These are phyloP conservation scores for Dasysyrphus albostriatus DNA, from an alignment of 2,888 invertebrate species.

Conservation along the genomic window DNA sequence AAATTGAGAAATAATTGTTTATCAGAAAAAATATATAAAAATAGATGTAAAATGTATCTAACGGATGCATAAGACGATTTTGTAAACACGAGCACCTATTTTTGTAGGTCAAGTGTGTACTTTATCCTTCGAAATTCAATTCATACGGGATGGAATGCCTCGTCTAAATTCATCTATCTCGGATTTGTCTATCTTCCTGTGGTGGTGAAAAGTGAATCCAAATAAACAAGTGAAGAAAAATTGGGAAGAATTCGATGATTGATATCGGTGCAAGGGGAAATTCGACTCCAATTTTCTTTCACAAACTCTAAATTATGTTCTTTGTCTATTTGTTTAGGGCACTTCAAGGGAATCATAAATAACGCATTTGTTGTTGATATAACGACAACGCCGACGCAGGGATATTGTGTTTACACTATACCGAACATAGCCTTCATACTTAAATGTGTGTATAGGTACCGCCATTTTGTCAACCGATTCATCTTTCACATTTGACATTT, in stretches of 20 bases:
- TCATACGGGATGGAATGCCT: not conserved
- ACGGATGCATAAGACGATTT: constrained; percentile 41
- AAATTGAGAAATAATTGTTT: constrained; percentile 40
- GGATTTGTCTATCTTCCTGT: constrained; percentile 32
- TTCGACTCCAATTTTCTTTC: constrained; percentile 10
- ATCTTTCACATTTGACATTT: constrained; percentile 57
- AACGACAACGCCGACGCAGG: not conserved
- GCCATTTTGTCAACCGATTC: constrained; percentile 29
- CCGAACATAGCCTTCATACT: not conserved
- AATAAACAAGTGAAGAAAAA: constrained; percentile 53
- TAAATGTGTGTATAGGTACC: not conserved
- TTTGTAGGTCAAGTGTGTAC: constrained; percentile 68
- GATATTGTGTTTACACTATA: constrained; percentile 1
- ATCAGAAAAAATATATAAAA: constrained; percentile 14
- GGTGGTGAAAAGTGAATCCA: constrained; percentile 61
- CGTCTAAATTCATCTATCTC: constrained; percentile 6
- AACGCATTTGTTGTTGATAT: constrained; percentile 40
- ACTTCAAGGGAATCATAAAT: constrained; percentile 50
- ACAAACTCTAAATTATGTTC: constrained; percentile 16
- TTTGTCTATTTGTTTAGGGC: constrained; percentile 62
- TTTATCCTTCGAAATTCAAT: constrained; percentile 1
- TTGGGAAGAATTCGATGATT: constrained; percentile 36
- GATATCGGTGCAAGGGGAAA: constrained; percentile 26
- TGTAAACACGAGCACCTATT: constrained; percentile 15
- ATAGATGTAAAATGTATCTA: constrained; percentile 4